Evolutionary conservation across 2,113 vertebrate genomes (phyloP), one percentile per base, ranked within the genome.

Genomic region (Myanophis thanlyinensis): DNA sequence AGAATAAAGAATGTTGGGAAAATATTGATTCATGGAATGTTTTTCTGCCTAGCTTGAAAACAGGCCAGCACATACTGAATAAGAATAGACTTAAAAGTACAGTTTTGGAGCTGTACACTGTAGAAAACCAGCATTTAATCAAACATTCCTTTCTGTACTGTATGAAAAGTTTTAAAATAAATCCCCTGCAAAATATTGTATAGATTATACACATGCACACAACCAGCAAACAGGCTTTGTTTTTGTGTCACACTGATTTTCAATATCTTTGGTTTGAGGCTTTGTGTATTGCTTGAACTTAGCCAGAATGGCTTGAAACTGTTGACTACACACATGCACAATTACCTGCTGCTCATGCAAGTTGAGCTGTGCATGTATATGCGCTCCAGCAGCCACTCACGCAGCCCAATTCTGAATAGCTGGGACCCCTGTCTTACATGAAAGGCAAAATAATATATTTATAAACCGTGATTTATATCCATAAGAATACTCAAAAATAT

Each of bases 71-170:
- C 54, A 11, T 91, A 52, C n/a, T 1, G 0, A 90, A 91, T 91
- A 87, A 91, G 52, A 52, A 46, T 46, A 44, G 86, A 54, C 10
- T n/a, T 96, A 93, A 0, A 0, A 44, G 62, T 46, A 53, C 51
- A 93, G 48, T 27, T 84, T 93, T 90, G 91, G 53, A 80, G 94
- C 47, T 93, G 90, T 94, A 92, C 87, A 92, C 91, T 90, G 22
- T 47, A 51, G 40, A 53, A 48, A 25, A 90, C 88, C 92, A 94
- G 84, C 91, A 94, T 49, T 87, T 89, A 52, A 91, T 96, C 84
- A n/a, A 8, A 49, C 93, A 53, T 59, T 44, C 52, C 62, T 88
- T 91, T 62, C 30, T 15, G 47, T 30, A 67, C 11, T 93, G 84
- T 88, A 91, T 44, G 84, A 91, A 92, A 93, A 0, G 0, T 91